Evolutionary conservation across 2,888 invertebrate genomes (phyloP).

Genomic region (Mimas tiliae): DNA sequence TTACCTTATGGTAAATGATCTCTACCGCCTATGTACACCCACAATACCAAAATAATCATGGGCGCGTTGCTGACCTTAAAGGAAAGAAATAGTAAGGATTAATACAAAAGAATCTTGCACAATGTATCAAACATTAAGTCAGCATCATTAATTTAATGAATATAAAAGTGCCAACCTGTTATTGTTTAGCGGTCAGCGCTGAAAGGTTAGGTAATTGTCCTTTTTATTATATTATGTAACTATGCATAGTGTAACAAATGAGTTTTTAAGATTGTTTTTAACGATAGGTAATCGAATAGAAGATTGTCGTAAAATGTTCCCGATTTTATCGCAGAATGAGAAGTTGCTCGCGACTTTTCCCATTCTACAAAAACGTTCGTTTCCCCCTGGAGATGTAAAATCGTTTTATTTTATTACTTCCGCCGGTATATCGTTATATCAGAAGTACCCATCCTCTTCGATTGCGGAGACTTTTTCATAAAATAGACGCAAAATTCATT

Average conservation of each 20-base stretch:
- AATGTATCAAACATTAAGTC: too few species aligned
- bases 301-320: constrained; percentile 83
- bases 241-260: constrained; percentile 51
- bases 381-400: constrained; percentile 83
- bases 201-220: background rate
- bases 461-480: constrained; percentile 62
- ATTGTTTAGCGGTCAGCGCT: background rate
- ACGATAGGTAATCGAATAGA: constrained; percentile 81
- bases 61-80: too few species aligned
- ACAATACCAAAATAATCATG: too few species aligned
- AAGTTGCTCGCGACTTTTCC: constrained; percentile 82
- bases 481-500: constrained; percentile 51
- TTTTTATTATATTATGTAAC: background rate
- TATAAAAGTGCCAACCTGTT: background rate
- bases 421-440: constrained; percentile 80
- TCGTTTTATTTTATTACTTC: constrained; percentile 85
- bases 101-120: too few species aligned
- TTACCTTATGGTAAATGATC: too few species aligned
- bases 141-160: too few species aligned
- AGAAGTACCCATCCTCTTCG: constrained; percentile 64
- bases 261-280: constrained; percentile 78
- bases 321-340: constrained; percentile 83
- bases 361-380: constrained; percentile 82
- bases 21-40: too few species aligned
- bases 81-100: too few species aligned